Evolutionary conservation across 2,113 vertebrate genomes (phyloP).

Genomic region (Pipra filicauda): DNA sequence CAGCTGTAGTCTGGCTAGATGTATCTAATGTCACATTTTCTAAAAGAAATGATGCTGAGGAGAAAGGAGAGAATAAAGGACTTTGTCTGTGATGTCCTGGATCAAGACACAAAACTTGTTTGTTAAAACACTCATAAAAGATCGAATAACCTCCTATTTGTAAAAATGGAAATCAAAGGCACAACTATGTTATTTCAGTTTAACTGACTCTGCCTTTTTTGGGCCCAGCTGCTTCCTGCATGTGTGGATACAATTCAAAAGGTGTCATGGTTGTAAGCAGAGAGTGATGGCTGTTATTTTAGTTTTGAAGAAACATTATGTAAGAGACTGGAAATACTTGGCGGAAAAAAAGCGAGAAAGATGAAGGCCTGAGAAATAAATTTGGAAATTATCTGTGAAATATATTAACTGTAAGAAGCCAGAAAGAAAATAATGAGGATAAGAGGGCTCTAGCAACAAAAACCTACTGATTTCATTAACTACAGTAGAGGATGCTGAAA

Average conservation of each 20-base stretch:
- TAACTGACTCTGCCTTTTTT: not conserved
- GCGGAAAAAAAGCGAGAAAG: not conserved
- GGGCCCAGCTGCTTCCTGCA: not conserved
- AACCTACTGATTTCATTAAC: not conserved
- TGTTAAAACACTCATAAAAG: not conserved
- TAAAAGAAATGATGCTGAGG: not conserved
- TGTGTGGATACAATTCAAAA: not conserved
- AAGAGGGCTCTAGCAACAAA: not conserved
- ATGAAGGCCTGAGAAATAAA: not conserved
- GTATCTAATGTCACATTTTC: not conserved
- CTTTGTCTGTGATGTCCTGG: not conserved
- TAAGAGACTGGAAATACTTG: not conserved
- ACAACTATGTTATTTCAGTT: not conserved
- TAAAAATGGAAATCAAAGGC: not conserved
- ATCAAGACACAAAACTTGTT: not conserved
- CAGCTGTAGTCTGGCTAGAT: not conserved
- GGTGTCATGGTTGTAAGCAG: accelerated
- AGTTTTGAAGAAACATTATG: not conserved
- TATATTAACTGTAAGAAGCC: not conserved
- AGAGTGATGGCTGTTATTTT: not conserved
- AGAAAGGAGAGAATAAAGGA: not conserved
- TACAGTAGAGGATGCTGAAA: not conserved
- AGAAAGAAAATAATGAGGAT: not conserved
- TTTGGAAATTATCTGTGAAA: not conserved
- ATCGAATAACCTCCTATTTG: not conserved